A percentile compares a stretch with the other conserved stretches of the same genome.
phyloP scores from a whole-genome alignment of 2,113 vertebrate genomes.

The Apaloderma vittatum region DNA sequence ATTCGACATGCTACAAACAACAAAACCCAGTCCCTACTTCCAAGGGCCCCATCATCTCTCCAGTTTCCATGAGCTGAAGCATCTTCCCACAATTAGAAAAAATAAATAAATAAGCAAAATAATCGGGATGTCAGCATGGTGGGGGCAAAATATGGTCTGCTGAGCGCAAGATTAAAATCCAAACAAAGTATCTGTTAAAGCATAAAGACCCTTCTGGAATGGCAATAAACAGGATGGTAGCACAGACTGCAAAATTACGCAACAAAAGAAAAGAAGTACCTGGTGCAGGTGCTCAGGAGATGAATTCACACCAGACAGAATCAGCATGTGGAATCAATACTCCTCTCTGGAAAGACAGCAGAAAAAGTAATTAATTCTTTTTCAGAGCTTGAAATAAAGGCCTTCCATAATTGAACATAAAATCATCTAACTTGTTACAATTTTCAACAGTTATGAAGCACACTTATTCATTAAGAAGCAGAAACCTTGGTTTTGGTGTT shows the following conservation, averaged over 20 bases:
- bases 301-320: background rate
- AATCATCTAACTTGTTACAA: background rate
- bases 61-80: background rate
- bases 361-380: background rate
- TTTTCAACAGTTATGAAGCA: background rate
- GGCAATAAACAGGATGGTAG: accelerated
- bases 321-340: background rate
- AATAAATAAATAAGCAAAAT: too few species aligned
- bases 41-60: background rate
- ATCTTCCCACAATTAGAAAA: background rate
- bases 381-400: background rate
- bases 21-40: background rate
- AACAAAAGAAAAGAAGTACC: background rate
- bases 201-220: accelerated
- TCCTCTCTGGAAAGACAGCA: background rate
- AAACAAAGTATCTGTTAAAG: background rate
- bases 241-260: background rate
- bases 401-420: background rate
- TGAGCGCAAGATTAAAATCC: background rate
- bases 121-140: accelerated
- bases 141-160: accelerated
- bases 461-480: background rate
- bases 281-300: background rate
- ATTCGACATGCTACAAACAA: accelerated
- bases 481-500: background rate